Conservation (phyloP, 2,888 invertebrate species). For the Calliopum simillimum region DNA sequence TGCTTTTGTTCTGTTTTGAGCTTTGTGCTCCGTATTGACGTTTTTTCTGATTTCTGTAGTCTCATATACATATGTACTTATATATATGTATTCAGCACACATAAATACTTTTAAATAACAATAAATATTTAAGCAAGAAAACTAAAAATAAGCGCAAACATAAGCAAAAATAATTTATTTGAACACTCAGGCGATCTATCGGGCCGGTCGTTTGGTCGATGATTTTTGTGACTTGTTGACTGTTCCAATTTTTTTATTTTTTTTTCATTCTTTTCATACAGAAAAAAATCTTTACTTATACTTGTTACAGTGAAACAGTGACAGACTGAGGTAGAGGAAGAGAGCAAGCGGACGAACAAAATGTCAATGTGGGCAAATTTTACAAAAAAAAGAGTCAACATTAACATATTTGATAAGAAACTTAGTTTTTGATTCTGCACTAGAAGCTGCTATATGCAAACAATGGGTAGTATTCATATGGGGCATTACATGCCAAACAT, state of each 20-base stretch:
- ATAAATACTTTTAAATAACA: constrained; percentile 18
- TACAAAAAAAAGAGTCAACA: no score
- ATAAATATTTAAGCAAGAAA: constrained; percentile 32
- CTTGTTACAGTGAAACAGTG: no score
- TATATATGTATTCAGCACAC: neutral
- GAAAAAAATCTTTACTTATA: no score
- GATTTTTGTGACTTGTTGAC: constrained; percentile 43
- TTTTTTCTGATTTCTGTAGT: neutral
- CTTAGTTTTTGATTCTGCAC: no score
- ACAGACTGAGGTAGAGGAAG: no score
- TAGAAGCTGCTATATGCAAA: no score
- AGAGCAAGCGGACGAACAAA: no score
- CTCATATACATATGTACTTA: neutral
- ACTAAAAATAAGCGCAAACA: constrained; percentile 29
- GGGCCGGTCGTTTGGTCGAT: constrained; percentile 18
- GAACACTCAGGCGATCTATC: neutral
- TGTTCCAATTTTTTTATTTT: constrained; percentile 43
- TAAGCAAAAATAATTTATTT: constrained; percentile 15
- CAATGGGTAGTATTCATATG: no score
- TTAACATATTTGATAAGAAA: no score
- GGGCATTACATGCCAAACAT: no score
- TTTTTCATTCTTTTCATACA: constrained; percentile 21
- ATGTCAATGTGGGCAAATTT: no score
- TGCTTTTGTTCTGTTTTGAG: neutral
- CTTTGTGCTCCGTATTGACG: constrained; percentile 13